Evolutionary conservation across 2,888 invertebrate genomes (phyloP).

Genomic region (Asteroscopus sphinx): DNA sequence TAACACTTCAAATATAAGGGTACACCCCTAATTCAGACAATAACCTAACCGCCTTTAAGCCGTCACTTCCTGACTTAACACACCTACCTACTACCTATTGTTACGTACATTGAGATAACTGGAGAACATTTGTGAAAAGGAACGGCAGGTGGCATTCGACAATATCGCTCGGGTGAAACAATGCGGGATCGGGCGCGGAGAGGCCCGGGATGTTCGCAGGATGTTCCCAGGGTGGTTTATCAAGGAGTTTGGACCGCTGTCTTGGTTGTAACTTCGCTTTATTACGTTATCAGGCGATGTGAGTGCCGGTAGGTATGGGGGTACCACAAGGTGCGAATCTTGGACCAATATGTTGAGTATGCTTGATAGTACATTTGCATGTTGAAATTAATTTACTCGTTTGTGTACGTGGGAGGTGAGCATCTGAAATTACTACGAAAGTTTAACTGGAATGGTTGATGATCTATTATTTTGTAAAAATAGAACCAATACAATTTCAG

Average conservation of each 20-base stretch:
- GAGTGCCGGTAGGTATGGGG: constrained; percentile 49
- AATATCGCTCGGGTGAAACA: constrained; percentile 58
- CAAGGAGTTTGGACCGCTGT: constrained; percentile 55
- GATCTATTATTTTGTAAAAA: neutral
- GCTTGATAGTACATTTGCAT: constrained; percentile 39
- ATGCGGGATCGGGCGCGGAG: constrained; percentile 46
- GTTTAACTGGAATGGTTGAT: neutral
- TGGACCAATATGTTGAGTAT: constrained; percentile 59
- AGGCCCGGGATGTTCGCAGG: constrained; percentile 43
- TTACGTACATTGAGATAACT: constrained; percentile 63
- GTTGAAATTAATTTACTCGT: constrained; percentile 31
- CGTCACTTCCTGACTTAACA: constrained; percentile 56
- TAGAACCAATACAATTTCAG: too few species aligned
- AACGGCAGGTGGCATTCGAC: constrained; percentile 58
- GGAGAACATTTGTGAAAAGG: constrained; percentile 55
- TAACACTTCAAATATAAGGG: neutral
- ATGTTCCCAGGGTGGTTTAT: constrained; percentile 58
- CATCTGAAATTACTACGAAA: too few species aligned
- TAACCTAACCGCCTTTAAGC: constrained; percentile 21
- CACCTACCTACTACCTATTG: constrained; percentile 59
- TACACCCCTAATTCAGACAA: constrained; percentile 19
- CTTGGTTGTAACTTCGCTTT: constrained; percentile 57
- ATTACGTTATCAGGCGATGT: constrained; percentile 60
- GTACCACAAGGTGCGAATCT: constrained; percentile 58
- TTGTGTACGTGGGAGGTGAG: neutral